Conservation (phyloP, 1,140 invertebrate species). For the Plectrocnemia conspersa region DNA sequence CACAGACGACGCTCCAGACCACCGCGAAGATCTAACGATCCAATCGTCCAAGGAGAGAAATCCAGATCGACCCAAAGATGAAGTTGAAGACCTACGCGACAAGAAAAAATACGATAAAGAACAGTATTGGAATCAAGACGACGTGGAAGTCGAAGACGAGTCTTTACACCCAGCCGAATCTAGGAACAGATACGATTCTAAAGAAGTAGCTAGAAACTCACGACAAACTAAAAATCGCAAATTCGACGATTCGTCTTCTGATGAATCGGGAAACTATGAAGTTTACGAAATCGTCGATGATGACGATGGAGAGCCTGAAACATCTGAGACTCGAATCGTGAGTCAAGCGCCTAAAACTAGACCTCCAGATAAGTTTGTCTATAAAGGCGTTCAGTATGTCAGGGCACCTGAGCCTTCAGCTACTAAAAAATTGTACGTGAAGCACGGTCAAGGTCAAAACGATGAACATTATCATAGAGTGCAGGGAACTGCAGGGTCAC, state of each 20-base stretch:
- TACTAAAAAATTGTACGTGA: neutral
- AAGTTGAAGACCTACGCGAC: conserved; percentile 38
- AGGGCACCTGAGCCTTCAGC: conserved; percentile 1
- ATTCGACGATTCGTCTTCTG: conserved; percentile 36
- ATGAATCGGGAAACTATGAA: conserved; percentile 42
- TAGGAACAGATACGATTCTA: conserved; percentile 22
- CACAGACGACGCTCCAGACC: conserved; percentile 14
- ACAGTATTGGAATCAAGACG: conserved; percentile 42
- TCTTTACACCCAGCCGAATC: conserved; percentile 33
- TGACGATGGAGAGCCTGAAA: conserved; percentile 38
- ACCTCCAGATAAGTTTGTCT: conserved; percentile 17
- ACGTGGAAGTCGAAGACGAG: conserved; percentile 40
- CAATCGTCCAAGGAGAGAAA: conserved; percentile 18
- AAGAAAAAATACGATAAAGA: conserved; percentile 44
- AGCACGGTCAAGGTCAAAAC: conserved; percentile 11
- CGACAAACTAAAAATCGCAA: conserved; percentile 36
- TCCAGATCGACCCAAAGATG: conserved; percentile 21
- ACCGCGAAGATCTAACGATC: neutral
- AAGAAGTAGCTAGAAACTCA: conserved; percentile 35
- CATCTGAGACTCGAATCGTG: conserved; percentile 43
- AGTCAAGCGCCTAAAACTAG: conserved; percentile 36
- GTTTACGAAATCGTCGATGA: conserved; percentile 51
- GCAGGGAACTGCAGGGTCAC: conserved; percentile 39
- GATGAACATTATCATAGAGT: conserved; percentile 46
- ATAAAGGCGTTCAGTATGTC: conserved; percentile 26